Evolutionary conservation across 1,140 invertebrate genomes (phyloP).

Genomic region (Panagrolaimus sp.): DNA sequence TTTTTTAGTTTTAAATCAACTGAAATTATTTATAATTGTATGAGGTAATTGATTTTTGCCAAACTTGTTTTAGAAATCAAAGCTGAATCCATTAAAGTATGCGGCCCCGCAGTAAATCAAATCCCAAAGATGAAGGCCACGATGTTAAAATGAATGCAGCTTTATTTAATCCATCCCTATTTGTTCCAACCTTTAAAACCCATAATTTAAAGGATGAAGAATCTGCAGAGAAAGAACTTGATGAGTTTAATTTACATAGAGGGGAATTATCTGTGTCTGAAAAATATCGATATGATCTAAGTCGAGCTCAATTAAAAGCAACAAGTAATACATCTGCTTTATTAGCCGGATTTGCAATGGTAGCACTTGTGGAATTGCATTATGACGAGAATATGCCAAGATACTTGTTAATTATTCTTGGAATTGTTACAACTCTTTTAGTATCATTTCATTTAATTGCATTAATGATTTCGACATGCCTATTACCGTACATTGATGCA

Average conservation of each 20-base stretch:
- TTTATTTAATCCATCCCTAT: too few relatives aligned
- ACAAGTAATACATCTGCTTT: constrained; percentile 84
- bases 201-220: too few relatives aligned
- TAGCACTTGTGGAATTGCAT: constrained; percentile 90
- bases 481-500: constrained; percentile 70
- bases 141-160: too few relatives aligned
- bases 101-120: too few relatives aligned
- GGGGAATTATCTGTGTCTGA: constrained; percentile 53
- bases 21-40: too few relatives aligned
- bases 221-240: too few relatives aligned
- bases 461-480: constrained; percentile 97
- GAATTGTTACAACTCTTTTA: constrained; percentile 85
- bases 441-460: constrained; percentile 96
- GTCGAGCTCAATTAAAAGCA: constrained; percentile 83
- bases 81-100: too few relatives aligned
- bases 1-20: too few relatives aligned
- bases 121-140: too few relatives aligned
- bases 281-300: constrained; percentile 65
- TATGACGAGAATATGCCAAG: constrained; percentile 65
- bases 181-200: too few relatives aligned
- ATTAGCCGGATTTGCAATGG: constrained; percentile 91
- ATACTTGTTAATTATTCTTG: constrained; percentile 83
- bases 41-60: too few relatives aligned
- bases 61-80: too few relatives aligned
- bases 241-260: constrained; percentile 27